A percentile compares a stretch with the other conserved stretches of the same genome.
Evolutionary conservation across 37 sponge, comb jelly and placozoan genomes (phyloP).

Genomic region (Mnemiopsis leidyi): DNA sequence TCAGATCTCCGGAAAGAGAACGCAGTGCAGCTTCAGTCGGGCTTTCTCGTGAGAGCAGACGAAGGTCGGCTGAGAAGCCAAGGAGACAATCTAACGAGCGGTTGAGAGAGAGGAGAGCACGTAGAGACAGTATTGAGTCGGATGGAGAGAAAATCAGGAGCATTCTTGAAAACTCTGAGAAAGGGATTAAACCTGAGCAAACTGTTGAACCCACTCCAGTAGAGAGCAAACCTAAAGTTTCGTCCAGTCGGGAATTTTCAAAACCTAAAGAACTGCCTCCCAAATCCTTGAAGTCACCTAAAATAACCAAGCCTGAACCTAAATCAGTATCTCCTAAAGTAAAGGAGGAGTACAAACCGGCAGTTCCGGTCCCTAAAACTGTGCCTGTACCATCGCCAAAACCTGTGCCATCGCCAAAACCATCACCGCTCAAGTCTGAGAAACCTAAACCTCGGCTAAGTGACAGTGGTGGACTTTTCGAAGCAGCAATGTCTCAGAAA

Average conservation of each 20-base stretch:
- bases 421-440: background rate
- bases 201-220: background rate
- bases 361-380: background rate
- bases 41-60: background rate
- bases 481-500: constrained; percentile 29
- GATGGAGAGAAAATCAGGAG: constrained; percentile 62
- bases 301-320: background rate
- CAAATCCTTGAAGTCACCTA: constrained; percentile 36
- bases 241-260: background rate
- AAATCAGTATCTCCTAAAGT: background rate
- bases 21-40: background rate
- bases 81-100: constrained; percentile 27
- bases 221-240: background rate
- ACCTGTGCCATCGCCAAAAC: constrained; percentile 16
- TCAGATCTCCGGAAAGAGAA: background rate
- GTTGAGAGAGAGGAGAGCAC: background rate
- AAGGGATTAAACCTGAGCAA: background rate
- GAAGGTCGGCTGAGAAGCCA: constrained; percentile 1
- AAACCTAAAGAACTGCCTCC: constrained; percentile 7
- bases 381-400: background rate
- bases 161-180: constrained; percentile 47
- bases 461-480: constrained; percentile 30
- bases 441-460: constrained; percentile 44
- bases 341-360: background rate
- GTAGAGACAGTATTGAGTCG: constrained; percentile 53